Evolutionary conservation across 2,113 vertebrate genomes (phyloP).

Genomic region (Coracopsis vasa): DNA sequence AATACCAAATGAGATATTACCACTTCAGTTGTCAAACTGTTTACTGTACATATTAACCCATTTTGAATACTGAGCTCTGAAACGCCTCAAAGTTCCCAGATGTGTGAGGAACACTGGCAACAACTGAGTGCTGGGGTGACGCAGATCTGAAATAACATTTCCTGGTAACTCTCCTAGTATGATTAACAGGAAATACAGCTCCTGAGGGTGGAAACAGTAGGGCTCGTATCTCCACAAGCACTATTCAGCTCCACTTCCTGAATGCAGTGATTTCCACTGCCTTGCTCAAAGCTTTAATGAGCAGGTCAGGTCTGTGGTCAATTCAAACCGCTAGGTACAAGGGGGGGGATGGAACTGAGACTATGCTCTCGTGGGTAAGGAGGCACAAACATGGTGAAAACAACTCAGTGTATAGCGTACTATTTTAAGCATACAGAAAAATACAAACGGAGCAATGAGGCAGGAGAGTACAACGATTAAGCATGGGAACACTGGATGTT

Average conservation of each 20-base stretch:
- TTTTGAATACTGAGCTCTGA: background rate
- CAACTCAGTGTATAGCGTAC: background rate
- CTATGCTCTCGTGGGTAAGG: background rate
- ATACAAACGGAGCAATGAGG: background rate
- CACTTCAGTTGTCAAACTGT: background rate
- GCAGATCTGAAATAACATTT: background rate
- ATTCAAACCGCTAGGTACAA: background rate
- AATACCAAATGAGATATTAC: background rate
- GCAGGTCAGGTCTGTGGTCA: background rate
- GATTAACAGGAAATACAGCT: background rate
- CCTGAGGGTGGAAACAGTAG: background rate
- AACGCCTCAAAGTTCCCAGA: background rate
- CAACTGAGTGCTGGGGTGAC: background rate
- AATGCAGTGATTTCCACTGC: background rate
- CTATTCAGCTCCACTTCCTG: background rate
- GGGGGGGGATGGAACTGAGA: background rate
- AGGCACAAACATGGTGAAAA: background rate
- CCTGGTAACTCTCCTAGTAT: no score
- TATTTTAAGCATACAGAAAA: background rate
- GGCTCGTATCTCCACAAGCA: background rate
- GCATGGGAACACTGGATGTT: background rate
- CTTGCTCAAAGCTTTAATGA: background rate
- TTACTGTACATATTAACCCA: background rate
- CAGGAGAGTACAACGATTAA: background rate
- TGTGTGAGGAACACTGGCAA: background rate